A percentile compares a stretch with the other conserved stretches of the same genome.
These are phyloP conservation scores for Arctopsyche grandis DNA, from an alignment of 1,140 invertebrate species.

Conservation along the genomic window DNA sequence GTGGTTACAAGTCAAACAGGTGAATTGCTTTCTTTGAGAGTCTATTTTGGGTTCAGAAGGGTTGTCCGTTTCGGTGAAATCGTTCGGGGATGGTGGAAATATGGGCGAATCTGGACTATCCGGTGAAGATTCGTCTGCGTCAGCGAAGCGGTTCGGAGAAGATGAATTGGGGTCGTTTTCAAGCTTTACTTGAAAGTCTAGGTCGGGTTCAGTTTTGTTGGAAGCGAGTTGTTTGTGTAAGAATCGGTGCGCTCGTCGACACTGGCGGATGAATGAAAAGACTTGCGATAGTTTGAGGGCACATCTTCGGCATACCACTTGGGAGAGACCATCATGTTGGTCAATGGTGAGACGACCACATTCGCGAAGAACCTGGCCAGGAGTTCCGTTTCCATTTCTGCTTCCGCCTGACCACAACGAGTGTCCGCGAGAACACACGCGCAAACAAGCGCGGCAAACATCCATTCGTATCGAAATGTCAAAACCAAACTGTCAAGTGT, in stretches of 20 bases:
- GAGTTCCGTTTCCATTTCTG: not conserved
- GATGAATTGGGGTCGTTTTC: not conserved
- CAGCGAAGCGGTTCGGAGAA: not conserved
- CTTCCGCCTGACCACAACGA: not conserved
- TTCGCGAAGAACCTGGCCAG: not conserved
- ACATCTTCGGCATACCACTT: not conserved
- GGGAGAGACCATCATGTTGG: not conserved
- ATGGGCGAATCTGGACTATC: no score
- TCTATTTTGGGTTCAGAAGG: not conserved
- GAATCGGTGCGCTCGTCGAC: not conserved
- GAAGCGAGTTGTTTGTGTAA: not conserved
- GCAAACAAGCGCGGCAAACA: not conserved
- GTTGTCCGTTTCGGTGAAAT: not conserved
- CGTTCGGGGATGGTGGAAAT: no score
- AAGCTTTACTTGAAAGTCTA: not conserved
- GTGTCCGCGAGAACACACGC: not conserved
- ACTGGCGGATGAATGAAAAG: not conserved
- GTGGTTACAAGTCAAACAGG: not conserved
- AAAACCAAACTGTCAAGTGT: not conserved
- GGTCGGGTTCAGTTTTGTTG: not conserved
- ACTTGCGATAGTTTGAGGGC: not conserved
- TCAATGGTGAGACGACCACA: not conserved
- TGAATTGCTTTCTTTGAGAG: not conserved
- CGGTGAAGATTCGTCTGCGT: no score
- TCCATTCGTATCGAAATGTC: not conserved